Base-by-base conservation (phyloP, 2,888 invertebrate genomes). In the Chymomyza amoena region DNA sequence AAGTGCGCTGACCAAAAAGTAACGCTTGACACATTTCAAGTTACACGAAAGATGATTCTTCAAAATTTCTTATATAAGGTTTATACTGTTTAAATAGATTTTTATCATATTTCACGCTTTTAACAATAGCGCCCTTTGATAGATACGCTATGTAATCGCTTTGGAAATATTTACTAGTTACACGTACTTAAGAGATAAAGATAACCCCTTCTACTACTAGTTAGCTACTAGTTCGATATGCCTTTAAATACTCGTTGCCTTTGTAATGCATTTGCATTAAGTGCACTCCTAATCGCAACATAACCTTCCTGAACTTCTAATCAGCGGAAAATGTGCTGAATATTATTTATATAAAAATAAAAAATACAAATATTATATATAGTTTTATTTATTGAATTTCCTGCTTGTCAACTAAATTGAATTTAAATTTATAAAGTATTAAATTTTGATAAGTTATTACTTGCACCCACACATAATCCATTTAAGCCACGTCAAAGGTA, bases 231-330 rank as follows among this genome's bases (percentile, higher is more conserved):
- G 39, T 45, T 45, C 39, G 39, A 45, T 45, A 45, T 45, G 39
- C 10, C 13, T 45, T 4, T 13, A 45, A 45, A 45, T 45, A 45
- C n/a, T 9, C 9, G 54, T 6, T n/a, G 20, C 54, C 20, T n/a
- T 79, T 70, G 68, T n/a, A n/a, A n/a, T n/a, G n/a, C 76, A 69
- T 78, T 66, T 80, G 73, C 69, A 67, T 59, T 73, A 57, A 71
- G 69, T 64, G 64, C 71, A 64, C 59, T 75, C 32, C n/a, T 83
- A 84, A 83, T 85, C 82, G 70, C 70, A 20, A n/a, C 16, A 20
- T 76, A 70, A 83, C 84, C 86, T 72, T 63, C 32, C 13, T 76
- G 86, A 85, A 75, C 82, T 73, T 63, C 68, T 80, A 79, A 85
- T 83, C 82, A 76, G 76, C 75, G 75, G 66, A 81, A 73, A 79